Evolutionary conservation across 2,797 vertebrate species (phyloP), one percentile per base, ranked within the genome.

Genomic region (Apogon hyalosoma): DNA sequence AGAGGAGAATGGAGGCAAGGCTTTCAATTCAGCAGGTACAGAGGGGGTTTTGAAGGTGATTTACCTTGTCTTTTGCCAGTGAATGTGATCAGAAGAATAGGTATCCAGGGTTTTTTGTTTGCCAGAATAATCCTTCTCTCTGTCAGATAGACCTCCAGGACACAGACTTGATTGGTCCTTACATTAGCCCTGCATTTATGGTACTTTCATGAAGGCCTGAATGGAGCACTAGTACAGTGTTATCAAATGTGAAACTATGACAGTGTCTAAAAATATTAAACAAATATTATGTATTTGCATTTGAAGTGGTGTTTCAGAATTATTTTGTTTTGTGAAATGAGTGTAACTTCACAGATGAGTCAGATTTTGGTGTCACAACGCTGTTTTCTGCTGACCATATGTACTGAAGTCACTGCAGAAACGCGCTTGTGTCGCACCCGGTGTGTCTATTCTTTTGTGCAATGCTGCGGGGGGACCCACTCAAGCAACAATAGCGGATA

Each of bases 401-500:
- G 36, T 31, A 41, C 5, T 16, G 42, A 28, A 49, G 57, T 62
- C 47, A 24, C 0, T 3, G n/a, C 36, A 12, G 31, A 64, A 3
- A 11, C 38, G 21, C 50, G 40, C 54, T 10, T 45, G 14, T 7
- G 13, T 13, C 16, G 13, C 63, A 40, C 33, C 8, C 8, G 57
- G 50, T 31, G 53, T 51, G 28, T 72, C 18, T 46, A 46, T 71
- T 66, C 57, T 66, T 41, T 28, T 11, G 40, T 45, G 15, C 40
- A 33, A 11, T 15, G 18, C 70, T 47, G 88, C 75, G 63, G 93
- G 86, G 86, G 61, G 65, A 92, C 90, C 89, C 93, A 90, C 84
- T 88, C 86, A 78, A 69, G 74, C 85, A 57, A 80, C 82, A 87
- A 87, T 91, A 77, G 79, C 53, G 84, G 91, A 88, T 88, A 85